A percentile compares a stretch with the other conserved stretches of the same genome.
Conservation (phyloP, 2,888 invertebrate species). For the Blastobasis adustella region DNA sequence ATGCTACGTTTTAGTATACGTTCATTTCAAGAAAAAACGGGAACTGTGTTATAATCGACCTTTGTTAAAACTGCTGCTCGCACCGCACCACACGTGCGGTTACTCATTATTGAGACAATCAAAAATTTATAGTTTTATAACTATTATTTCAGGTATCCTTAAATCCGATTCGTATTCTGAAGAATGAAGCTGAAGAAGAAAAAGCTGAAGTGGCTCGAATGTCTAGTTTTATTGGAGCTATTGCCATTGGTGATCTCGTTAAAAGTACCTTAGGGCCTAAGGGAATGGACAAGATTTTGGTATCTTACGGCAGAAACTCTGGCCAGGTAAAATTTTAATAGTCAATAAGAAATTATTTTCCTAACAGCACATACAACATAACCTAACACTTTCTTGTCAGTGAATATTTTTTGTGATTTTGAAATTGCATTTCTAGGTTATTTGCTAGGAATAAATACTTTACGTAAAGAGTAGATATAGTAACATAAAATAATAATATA, state of each 20-base stretch:
- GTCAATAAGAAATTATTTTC: no score
- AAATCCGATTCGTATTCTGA: constrained; percentile 95
- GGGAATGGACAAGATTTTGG: constrained; percentile 97
- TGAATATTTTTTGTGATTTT: neutral
- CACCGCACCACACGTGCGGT: constrained; percentile 38
- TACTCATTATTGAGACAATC: neutral
- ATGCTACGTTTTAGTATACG: no score
- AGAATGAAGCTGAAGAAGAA: constrained; percentile 97
- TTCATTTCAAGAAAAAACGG: constrained; percentile 1
- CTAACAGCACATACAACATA: no score
- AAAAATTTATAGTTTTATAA: neutral
- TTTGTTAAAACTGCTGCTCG: constrained; percentile 32
- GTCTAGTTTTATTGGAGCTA: constrained; percentile 98
- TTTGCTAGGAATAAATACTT: neutral
- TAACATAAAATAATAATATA: neutral
- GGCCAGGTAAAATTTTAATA: constrained; percentile 66
- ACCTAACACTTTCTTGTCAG: neutral
- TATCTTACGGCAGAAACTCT: constrained; percentile 85
- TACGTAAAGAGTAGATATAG: neutral
- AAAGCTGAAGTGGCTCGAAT: constrained; percentile 97
- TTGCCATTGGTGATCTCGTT: constrained; percentile 98
- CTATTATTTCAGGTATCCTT: constrained; percentile 80
- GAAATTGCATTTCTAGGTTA: neutral
- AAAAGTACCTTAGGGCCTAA: constrained; percentile 99
- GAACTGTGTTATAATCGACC: constrained; percentile 8